A percentile compares a stretch with the other conserved stretches of the same genome.
Evolutionary conservation across 35 echinoderm and acorn worm species (phyloP).

Genomic region (Apostichopus parvimensis): DNA sequence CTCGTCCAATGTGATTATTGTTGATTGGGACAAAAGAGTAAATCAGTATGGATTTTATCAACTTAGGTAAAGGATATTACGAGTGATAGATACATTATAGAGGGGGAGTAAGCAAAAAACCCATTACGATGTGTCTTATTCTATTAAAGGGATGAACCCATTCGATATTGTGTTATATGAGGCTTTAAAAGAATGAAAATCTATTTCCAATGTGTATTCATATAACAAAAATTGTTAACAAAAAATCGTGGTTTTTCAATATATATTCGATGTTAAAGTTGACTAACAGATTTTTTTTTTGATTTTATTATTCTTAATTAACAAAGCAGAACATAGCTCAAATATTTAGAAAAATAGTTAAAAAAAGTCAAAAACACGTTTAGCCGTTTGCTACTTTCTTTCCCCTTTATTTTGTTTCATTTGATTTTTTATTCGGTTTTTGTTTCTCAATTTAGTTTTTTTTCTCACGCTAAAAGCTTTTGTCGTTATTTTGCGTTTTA

Average conservation of each 20-base stretch:
- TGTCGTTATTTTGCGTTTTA: not conserved
- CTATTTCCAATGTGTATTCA: not conserved
- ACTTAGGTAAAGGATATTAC: constrained; percentile 12
- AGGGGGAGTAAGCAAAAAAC: not conserved
- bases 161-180: not conserved
- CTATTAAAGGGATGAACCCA: not conserved
- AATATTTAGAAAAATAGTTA: not conserved
- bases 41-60: constrained; percentile 27
- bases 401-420: not conserved
- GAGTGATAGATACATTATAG: not conserved
- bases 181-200: not conserved
- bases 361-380: not conserved
- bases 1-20: constrained; percentile 25
- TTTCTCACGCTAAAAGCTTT: not conserved
- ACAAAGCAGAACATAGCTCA: not conserved
- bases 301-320: no score
- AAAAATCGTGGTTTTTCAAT: not conserved
- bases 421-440: not conserved
- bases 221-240: not conserved
- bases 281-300: not conserved
- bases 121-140: constrained; percentile 12
- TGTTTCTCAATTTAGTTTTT: not conserved
- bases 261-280: not conserved
- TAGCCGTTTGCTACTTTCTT: not conserved
- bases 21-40: constrained; percentile 33